Base-by-base conservation (phyloP, 2,113 vertebrate genomes). In the Syrrhaptes paradoxus region DNA sequence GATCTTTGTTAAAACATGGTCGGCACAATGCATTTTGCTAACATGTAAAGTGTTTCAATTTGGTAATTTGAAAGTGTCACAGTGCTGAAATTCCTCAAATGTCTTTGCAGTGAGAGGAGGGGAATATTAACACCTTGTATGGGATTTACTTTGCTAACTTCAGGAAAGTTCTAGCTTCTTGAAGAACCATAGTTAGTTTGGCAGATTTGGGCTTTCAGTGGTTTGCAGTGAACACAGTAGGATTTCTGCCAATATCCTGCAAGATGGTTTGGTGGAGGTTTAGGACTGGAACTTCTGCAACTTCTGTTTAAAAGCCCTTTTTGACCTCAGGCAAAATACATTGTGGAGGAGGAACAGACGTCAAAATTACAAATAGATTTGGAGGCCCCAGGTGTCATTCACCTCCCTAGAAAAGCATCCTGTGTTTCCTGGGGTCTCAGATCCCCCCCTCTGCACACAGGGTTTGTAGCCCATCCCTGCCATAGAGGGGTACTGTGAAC, bases 21-120 rank as follows among this genome's bases (percentile, higher is more conserved):
- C 5, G 43, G 41, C 90, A 80, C 77, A 76, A 83, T 93, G 85
- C 67, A 92, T 96, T 97, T 96, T 96, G 90, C 86, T 87, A 95
- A 94, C 66, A 90, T 88, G 73, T 88, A 80, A 95, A 90, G 57
- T 68, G 55, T 96, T 97, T 87, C 61, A 88, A 1, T 91, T 90
- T 87, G 38, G n/a, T 90, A 65, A 95, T 96, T 61, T 89, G 62
- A 79, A 80, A 93, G 63, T 76, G 36, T 90, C 51, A 55, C 85
- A 46, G 45, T 36, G 57, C 68, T 89, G 61, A 89, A 97, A 95
- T 91, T 89, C 41, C 90, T 76, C 71, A 84, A 11, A 36, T 54
- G 46, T 36, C 38, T 95, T 94, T 81, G 17, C 76, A 58, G 32
- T 11, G 14, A 74, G 38, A 49, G 9, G 7, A 71, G 38, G 36